Conservation (phyloP, 37 sponge, comb jelly and placozoan genomes). For the Bolinopsis microptera region DNA sequence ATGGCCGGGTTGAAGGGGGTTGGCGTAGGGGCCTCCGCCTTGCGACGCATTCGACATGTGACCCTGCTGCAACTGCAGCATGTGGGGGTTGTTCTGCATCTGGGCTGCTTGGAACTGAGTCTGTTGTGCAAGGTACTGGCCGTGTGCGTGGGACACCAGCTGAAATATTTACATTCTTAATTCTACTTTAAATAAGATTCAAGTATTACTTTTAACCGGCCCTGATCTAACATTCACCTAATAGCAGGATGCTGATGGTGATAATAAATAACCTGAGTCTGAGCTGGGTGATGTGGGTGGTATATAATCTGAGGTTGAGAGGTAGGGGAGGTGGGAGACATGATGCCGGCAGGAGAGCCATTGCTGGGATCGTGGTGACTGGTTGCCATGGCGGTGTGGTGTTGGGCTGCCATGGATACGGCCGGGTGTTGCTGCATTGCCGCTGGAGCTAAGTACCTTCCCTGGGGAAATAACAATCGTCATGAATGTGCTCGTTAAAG, state of each 20-base stretch:
- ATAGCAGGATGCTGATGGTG: neutral
- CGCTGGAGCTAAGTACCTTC: conserved; percentile 5
- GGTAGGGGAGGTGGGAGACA: conserved; percentile 19
- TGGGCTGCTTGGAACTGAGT: conserved; percentile 10
- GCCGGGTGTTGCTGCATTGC: conserved; percentile 13
- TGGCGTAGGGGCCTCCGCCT: conserved; percentile 27
- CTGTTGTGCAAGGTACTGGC: neutral
- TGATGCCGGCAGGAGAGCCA: neutral
- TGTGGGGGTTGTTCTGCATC: neutral
- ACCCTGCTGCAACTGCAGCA: conserved; percentile 1
- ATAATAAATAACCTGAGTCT: neutral
- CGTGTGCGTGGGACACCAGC: conserved; percentile 6
- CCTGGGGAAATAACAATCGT: too few relatives aligned
- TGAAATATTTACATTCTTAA: too few relatives aligned
- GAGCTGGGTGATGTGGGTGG: conserved; percentile 21
- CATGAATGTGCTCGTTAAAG: too few relatives aligned
- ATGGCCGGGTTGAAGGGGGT: conserved; percentile 31
- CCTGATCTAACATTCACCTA: too few relatives aligned
- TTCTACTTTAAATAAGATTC: too few relatives aligned
- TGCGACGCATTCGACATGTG: neutral
- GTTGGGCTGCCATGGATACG: neutral
- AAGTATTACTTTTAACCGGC: too few relatives aligned
- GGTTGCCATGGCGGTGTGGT: neutral
- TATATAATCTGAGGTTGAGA: conserved; percentile 4
- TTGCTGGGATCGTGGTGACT: neutral